phyloP scores from a whole-genome alignment of 2,888 invertebrate species.

The Danaus chrysippus region DNA sequence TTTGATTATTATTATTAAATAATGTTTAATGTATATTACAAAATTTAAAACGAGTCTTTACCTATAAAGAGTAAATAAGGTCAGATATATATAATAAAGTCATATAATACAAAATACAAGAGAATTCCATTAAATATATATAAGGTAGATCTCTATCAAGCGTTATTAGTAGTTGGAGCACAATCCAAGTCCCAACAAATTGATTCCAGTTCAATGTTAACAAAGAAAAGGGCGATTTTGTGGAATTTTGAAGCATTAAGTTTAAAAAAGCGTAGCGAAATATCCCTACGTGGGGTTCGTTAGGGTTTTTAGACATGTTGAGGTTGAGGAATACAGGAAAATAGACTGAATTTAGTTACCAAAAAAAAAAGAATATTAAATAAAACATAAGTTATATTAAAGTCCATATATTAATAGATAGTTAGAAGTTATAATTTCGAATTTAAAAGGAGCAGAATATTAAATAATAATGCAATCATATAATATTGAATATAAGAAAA shows the following conservation, averaged over 20 bases:
- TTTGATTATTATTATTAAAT: too few species aligned
- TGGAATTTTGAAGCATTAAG: slow-evolving; percentile 40
- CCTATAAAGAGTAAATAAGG: too few species aligned
- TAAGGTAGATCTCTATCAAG: slow-evolving; percentile 12
- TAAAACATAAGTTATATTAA: too few species aligned
- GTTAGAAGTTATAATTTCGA: not conserved
- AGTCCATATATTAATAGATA: slow-evolving; percentile 1
- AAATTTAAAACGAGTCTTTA: too few species aligned
- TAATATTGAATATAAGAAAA: too few species aligned
- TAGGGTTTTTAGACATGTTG: slow-evolving; percentile 39
- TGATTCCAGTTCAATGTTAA: slow-evolving; percentile 57
- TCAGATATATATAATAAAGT: not conserved
- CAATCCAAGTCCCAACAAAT: slow-evolving; percentile 57
- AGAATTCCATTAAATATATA: not conserved
- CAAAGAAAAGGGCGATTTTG: slow-evolving; percentile 34
- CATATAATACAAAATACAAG: not conserved
- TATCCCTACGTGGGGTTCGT: slow-evolving; percentile 46
- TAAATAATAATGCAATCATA: too few species aligned
- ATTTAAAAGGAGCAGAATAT: too few species aligned
- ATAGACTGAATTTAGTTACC: too few species aligned
- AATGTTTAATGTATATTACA: too few species aligned
- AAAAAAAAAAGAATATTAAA: too few species aligned
- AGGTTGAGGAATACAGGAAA: not conserved
- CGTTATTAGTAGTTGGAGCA: slow-evolving; percentile 33
- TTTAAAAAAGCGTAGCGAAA: slow-evolving; percentile 61